Evolutionary conservation across 2,797 vertebrate genomes (phyloP).

Genomic region (Streptopelia turtur): DNA sequence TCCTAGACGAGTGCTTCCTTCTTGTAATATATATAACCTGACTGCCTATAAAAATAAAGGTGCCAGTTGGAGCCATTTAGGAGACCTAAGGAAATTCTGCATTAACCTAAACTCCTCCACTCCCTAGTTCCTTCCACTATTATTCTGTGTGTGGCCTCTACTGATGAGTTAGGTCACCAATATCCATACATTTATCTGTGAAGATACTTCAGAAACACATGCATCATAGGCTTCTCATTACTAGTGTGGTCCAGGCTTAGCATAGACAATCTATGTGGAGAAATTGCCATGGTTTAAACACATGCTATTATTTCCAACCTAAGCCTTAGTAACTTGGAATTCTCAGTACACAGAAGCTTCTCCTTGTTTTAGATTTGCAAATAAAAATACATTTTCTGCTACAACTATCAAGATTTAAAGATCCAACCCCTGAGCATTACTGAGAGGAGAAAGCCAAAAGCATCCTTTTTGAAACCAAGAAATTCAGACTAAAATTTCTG

Average conservation of each 20-base stretch:
- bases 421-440: neutral
- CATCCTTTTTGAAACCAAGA: neutral
- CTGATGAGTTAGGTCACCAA: constrained; percentile 21
- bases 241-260: neutral
- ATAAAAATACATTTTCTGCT: neutral
- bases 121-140: constrained; percentile 28
- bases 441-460: neutral
- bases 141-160: constrained; percentile 63
- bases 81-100: constrained; percentile 70
- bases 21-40: constrained; percentile 72
- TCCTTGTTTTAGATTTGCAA: neutral
- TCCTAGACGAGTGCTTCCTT: constrained; percentile 70
- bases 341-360: neutral
- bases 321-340: neutral
- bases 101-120: constrained; percentile 63
- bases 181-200: neutral
- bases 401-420: neutral
- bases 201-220: neutral
- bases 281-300: neutral
- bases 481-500: neutral
- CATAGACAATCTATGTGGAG: neutral
- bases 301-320: neutral
- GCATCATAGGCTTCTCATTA: neutral
- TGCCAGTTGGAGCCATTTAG: constrained; percentile 65
- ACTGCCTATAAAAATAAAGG: constrained; percentile 73